Evolutionary conservation across 2,888 invertebrate genomes (phyloP).

Genomic region (Bellardia pandia): DNA sequence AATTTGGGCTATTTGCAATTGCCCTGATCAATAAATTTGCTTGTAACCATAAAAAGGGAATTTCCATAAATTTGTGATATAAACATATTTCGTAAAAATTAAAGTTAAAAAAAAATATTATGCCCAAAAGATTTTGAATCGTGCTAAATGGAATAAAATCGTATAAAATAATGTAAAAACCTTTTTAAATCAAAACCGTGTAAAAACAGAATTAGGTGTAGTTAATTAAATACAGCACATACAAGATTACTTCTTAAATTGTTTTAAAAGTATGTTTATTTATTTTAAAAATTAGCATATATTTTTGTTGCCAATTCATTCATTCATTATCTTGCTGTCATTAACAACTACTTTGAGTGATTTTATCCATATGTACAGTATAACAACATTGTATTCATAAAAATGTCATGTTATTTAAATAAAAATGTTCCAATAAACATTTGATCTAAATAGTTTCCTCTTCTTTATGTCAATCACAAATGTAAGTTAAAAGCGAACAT

Average conservation of each 20-base stretch:
- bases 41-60: too few relatives aligned
- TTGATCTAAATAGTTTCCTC: slow-evolving; percentile 4
- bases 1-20: too few relatives aligned
- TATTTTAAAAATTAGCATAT: slow-evolving; percentile 1
- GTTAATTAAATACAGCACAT: not conserved
- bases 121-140: too few relatives aligned
- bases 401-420: not conserved
- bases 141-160: too few relatives aligned
- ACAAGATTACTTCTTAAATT: not conserved
- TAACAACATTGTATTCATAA: not conserved
- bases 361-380: not conserved
- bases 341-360: not conserved
- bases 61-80: too few relatives aligned
- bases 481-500: not conserved
- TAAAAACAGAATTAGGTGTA: too few relatives aligned
- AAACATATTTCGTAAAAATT: too few relatives aligned
- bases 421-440: not conserved
- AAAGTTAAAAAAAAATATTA: too few relatives aligned
- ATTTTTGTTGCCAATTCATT: not conserved
- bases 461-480: slow-evolving; percentile 29
- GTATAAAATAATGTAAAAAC: too few relatives aligned
- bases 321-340: not conserved
- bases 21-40: too few relatives aligned
- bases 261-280: not conserved
- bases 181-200: too few relatives aligned